A percentile compares a stretch with the other conserved stretches of the same genome.
Evolutionary conservation across 2,888 invertebrate genomes (phyloP).

Genomic region (Ennomos quercinarius): DNA sequence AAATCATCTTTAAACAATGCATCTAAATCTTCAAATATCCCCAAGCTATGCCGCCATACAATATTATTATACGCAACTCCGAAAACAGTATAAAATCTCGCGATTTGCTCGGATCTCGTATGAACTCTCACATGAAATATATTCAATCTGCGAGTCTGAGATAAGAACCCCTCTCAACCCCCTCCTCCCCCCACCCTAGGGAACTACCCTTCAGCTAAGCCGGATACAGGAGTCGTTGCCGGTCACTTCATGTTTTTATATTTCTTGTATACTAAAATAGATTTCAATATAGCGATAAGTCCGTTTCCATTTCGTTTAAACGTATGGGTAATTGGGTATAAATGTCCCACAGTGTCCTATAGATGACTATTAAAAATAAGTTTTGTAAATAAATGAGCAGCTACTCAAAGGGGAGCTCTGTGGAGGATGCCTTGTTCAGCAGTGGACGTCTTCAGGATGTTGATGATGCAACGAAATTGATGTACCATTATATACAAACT

Average conservation of each 20-base stretch:
- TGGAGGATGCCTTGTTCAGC: too few species aligned
- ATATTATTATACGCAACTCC: slow-evolving; percentile 27
- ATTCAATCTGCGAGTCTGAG: slow-evolving; percentile 88
- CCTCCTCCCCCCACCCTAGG: slow-evolving; percentile 35
- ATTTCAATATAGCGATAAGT: slow-evolving; percentile 27
- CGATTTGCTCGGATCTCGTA: slow-evolving; percentile 56
- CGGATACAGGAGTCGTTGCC: slow-evolving; percentile 66
- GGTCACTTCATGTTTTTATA: slow-evolving; percentile 60
- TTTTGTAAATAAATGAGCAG: too few species aligned
- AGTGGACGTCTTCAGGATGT: too few species aligned
- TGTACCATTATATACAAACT: too few species aligned
- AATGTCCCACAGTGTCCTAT: too few species aligned
- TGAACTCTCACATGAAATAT: slow-evolving; percentile 87
- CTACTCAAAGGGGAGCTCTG: too few species aligned
- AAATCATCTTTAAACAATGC: slow-evolving; percentile 2
- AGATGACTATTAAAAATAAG: too few species aligned
- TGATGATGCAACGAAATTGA: too few species aligned
- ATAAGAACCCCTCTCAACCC: slow-evolving; percentile 78
- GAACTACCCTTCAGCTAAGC: slow-evolving; percentile 54
- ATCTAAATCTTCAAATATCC: slow-evolving; percentile 17
- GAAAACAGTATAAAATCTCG: slow-evolving; percentile 50
- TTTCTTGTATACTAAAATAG: slow-evolving; percentile 41
- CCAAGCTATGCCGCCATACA: slow-evolving; percentile 17
- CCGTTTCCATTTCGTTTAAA: slow-evolving; percentile 5
- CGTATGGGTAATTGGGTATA: too few species aligned